Evolutionary conservation across 2,113 vertebrate genomes (phyloP).

Genomic region (Rhinoptilus africanus): DNA sequence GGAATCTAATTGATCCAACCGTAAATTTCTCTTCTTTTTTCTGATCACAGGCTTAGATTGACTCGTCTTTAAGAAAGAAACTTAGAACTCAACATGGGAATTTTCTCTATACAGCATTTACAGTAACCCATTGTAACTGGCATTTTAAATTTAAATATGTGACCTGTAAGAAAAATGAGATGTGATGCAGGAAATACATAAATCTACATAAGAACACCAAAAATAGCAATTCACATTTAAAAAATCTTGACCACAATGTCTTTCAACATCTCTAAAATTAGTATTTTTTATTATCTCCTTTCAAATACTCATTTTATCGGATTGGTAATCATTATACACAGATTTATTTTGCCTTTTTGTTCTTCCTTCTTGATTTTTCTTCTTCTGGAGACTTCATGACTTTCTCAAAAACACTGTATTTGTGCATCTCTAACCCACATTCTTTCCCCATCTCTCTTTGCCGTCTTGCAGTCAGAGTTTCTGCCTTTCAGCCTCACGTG

Average conservation of each 20-base stretch:
- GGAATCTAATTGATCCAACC: background rate
- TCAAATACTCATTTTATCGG: background rate
- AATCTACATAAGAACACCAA: background rate
- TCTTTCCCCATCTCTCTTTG: constrained; percentile 62
- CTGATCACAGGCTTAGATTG: background rate
- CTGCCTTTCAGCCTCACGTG: constrained; percentile 63
- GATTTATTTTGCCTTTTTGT: constrained; percentile 71
- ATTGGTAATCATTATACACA: constrained; percentile 19
- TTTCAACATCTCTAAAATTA: background rate
- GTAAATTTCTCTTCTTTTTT: background rate
- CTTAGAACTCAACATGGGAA: background rate
- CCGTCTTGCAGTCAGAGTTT: constrained; percentile 50
- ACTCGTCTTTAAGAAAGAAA: background rate
- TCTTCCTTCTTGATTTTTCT: constrained; percentile 68
- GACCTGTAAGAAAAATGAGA: background rate
- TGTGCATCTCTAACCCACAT: constrained; percentile 70
- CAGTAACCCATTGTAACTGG: background rate
- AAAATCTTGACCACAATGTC: background rate
- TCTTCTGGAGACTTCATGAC: constrained; percentile 64
- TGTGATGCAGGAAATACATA: background rate
- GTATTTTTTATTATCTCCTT: background rate
- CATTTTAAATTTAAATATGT: background rate
- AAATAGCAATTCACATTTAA: background rate
- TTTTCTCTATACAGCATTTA: background rate
- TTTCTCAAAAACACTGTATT: constrained; percentile 54